Evolutionary conservation across 1,140 invertebrate genomes (phyloP).

Genomic region (Geopemphigus sp.): DNA sequence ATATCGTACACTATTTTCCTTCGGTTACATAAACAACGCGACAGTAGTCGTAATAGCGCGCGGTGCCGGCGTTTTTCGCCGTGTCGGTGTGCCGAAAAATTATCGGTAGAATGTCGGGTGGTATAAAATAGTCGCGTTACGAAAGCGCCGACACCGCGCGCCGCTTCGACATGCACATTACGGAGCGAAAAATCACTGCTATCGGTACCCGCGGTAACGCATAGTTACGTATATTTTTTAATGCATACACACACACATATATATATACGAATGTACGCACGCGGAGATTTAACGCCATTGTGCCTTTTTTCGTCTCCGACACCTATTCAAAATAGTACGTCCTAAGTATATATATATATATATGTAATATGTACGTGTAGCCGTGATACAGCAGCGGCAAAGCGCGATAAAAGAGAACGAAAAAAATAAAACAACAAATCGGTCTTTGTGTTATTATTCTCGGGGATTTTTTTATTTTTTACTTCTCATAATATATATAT

Average conservation of each 20-base stretch:
- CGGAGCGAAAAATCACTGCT: slow-evolving; percentile 40
- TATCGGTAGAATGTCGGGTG: too few species aligned
- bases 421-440: slow-evolving; percentile 41
- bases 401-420: slow-evolving; percentile 37
- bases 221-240: not conserved
- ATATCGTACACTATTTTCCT: slow-evolving; percentile 13
- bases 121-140: too few species aligned
- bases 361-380: too few species aligned
- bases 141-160: slow-evolving; percentile 4
- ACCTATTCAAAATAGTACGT: slow-evolving; percentile 38
- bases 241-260: too few species aligned
- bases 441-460: slow-evolving; percentile 47
- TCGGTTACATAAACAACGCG: not conserved
- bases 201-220: not conserved
- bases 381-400: not conserved
- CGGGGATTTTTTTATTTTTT: slow-evolving; percentile 3
- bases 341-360: not conserved
- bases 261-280: not conserved
- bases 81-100: slow-evolving; percentile 2
- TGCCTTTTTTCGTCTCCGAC: slow-evolving; percentile 41
- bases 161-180: slow-evolving; percentile 34
- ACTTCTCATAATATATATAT: not conserved
- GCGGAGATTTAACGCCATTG: slow-evolving; percentile 45
- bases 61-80: not conserved
- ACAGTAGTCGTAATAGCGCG: not conserved